Evolutionary conservation across 2,888 invertebrate genomes (phyloP).

Genomic region (Mesorhabditis spiculigera): DNA sequence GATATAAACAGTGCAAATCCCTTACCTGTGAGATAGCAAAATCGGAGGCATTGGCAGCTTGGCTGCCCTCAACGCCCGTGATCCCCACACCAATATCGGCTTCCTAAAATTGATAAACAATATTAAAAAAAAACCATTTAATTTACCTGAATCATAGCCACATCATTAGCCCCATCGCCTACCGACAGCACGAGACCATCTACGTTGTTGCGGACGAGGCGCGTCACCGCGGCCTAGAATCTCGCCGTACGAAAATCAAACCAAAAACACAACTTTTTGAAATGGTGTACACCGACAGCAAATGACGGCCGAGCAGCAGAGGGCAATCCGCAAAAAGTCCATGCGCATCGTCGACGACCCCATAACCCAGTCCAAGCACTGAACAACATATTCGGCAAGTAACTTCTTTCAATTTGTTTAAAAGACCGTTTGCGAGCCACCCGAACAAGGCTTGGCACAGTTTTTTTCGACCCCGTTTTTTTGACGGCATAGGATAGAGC

Average conservation of each 20-base stretch:
- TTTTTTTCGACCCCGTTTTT: too few relatives aligned
- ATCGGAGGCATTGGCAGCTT: constrained; percentile 76
- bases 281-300: constrained; percentile 71
- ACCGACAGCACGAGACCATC: constrained; percentile 75
- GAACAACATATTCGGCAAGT: constrained; percentile 27
- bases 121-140: constrained; percentile 1
- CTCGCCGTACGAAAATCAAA: neutral
- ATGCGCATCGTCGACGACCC: constrained; percentile 78
- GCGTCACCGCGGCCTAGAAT: constrained; percentile 60
- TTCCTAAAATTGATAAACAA: constrained; percentile 63
- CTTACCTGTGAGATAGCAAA: constrained; percentile 26
- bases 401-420: neutral
- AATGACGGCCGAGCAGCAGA: constrained; percentile 87
- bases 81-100: constrained; percentile 94
- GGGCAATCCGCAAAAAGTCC: constrained; percentile 88
- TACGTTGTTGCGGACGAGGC: constrained; percentile 59
- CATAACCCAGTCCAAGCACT: constrained; percentile 84
- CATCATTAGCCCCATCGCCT: constrained; percentile 84
- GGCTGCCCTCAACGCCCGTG: constrained; percentile 91
- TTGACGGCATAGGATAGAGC: too few relatives aligned
- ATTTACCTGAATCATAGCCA: constrained; percentile 60
- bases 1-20: neutral
- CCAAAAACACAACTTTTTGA: constrained; percentile 54
- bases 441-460: too few relatives aligned
- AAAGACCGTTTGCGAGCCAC: too few relatives aligned